Base-by-base conservation (phyloP, 2,113 vertebrate species). In the Ictalurus furcatus region DNA sequence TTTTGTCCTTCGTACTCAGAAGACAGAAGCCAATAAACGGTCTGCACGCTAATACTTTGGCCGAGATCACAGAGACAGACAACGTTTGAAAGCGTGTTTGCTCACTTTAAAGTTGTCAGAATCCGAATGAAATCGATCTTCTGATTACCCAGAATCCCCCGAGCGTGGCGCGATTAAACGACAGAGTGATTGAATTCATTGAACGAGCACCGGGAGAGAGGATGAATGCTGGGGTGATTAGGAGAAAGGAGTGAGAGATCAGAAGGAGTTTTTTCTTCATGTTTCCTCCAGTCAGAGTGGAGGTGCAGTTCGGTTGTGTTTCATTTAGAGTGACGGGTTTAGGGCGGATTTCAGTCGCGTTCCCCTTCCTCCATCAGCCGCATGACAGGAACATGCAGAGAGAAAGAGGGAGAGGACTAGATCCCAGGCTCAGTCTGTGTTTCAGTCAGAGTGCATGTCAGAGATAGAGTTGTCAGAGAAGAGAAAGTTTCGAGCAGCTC, bases 111-210 rank as follows among this genome's bases (percentile, higher is more conserved):
- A 83, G 58, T 21, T 44, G 34, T 84, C 34, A 37, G 21, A 84
- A 63, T 63, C 34, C 1, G 58, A 59, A 37, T 25, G 1, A 40
- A 63, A 84, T 84, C 23, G 81, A 84, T 84, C 34, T 19, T 48
- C 69, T 83, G 89, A 88, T 87, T 89, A 85, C 61, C 16, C 69
- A 83, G 83, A 84, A 71, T 73, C 59, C 65, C 65, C 56, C 21
- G 28, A 85, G 84, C 40, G 13, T 67, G 52, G 30, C 37, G 71
- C 30, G 37, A 87, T 81, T 79, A 59, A 82, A 80, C 79, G 40
- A 89, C 88, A 48, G n/a, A 40, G 71, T 83, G 65, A 87, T 87
- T 87, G 84, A 87, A 83, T 84, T 90, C 14, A 52, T 83, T 63
- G 58, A 84, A 25, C 30, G 54, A 63, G 58, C 81, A 28, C 19